Conservation (phyloP, 2,888 invertebrate genomes). For the Eledona agricola region DNA sequence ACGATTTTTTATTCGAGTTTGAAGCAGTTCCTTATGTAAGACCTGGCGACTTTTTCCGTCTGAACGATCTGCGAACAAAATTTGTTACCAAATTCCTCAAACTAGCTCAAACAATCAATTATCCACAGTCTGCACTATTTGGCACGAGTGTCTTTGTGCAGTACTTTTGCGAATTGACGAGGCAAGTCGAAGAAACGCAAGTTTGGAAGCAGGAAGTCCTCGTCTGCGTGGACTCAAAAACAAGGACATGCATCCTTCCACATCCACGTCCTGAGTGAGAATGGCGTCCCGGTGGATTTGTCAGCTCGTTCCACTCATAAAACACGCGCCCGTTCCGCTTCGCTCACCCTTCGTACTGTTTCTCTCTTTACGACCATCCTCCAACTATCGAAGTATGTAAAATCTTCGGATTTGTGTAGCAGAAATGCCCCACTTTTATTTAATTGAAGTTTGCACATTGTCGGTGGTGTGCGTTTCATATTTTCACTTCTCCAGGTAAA, state of each 20-base stretch:
- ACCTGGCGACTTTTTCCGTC: too few species aligned
- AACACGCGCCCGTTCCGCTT: constrained; percentile 23
- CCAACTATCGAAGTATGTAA: constrained; percentile 18
- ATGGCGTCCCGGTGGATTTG: constrained; percentile 31
- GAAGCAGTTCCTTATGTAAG: too few species aligned
- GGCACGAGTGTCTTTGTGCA: too few species aligned
- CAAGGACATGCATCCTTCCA: constrained; percentile 13
- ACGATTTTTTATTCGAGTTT: too few species aligned
- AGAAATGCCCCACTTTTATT: constrained; percentile 2
- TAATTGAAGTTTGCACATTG: neutral
- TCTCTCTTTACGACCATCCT: constrained; percentile 20
- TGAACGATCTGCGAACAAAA: too few species aligned
- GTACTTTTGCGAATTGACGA: too few species aligned
- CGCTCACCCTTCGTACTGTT: constrained; percentile 11
- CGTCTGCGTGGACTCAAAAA: too few species aligned
- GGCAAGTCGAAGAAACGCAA: too few species aligned
- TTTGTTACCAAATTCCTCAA: too few species aligned
- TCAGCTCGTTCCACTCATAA: constrained; percentile 29
- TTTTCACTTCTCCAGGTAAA: neutral
- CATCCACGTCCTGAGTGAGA: constrained; percentile 17
- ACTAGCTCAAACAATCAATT: too few species aligned
- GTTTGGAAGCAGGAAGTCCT: too few species aligned
- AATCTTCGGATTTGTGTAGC: constrained; percentile 10
- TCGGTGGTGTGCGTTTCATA: neutral
- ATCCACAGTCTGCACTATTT: too few species aligned